phyloP scores from a whole-genome alignment of 2,797 vertebrate species.

The Platyrinchus mystaceus region DNA sequence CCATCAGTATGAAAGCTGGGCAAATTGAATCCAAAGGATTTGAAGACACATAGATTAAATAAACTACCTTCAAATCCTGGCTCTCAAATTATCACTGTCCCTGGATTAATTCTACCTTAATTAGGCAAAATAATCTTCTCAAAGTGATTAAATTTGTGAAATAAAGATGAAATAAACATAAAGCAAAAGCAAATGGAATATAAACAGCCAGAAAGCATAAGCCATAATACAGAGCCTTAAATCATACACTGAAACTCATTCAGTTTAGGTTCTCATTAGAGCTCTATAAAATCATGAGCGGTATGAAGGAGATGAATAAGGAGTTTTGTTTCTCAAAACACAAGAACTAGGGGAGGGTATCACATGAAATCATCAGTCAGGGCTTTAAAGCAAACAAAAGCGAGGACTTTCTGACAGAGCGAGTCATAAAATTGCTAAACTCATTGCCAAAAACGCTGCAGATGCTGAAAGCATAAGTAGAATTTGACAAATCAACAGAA shows the following conservation, averaged over 20 bases:
- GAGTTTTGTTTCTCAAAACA: background rate
- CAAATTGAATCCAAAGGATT: constrained; percentile 62
- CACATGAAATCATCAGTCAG: background rate
- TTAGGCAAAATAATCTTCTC: constrained; percentile 49
- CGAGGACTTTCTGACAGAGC: background rate
- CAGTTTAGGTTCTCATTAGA: background rate
- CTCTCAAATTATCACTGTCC: constrained; percentile 38
- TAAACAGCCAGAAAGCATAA: background rate
- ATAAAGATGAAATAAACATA: constrained; percentile 51
- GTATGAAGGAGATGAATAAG: background rate
- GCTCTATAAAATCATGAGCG: background rate
- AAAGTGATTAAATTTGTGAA: constrained; percentile 49
- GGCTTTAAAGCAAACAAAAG: background rate
- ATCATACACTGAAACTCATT: background rate
- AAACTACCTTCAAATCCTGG: constrained; percentile 47
- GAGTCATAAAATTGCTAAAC: background rate
- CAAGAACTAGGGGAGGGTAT: background rate
- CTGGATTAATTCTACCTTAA: constrained; percentile 60
- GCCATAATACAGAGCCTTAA: background rate
- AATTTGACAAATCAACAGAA: background rate
- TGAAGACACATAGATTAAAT: constrained; percentile 61
- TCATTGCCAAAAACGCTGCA: background rate
- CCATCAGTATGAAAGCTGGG: constrained; percentile 53
- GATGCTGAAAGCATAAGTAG: background rate
- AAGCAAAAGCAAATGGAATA: constrained; percentile 20